Base-by-base conservation (phyloP, 2,113 vertebrate genomes). In the Eptesicus fuscus region DNA sequence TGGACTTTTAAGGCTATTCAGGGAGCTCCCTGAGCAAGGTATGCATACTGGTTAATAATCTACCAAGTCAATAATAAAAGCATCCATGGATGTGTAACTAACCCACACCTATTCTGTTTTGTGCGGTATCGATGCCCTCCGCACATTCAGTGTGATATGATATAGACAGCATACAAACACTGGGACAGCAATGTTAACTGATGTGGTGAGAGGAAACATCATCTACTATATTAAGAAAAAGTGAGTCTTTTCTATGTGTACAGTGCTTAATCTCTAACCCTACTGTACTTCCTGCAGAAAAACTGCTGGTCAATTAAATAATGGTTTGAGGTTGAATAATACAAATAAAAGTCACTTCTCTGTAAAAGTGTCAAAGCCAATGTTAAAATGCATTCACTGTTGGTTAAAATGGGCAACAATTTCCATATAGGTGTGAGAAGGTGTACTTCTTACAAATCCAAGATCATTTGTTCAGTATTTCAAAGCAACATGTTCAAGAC, bases 311-410 rank as follows among this genome's bases (percentile, higher is more conserved):
- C 11, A 32, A 23, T 65, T 59, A 88, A 90, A 96, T 25, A 53
- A 35, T 65, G 28, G 44, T 35, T 84, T 91, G 49, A 69, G 16
- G n/a, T 30, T 88, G 10, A 73, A 51, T 37, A 92, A 49, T 77
- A 90, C 20, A 80, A 44, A 80, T 14, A 87, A 44, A 93, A 93
- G 6, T 92, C 25, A 74, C 47, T 91, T 93, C 67, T 87, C 63
- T 63, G 25, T 76, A 69, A 73, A 53, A 11, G 7, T 30, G 49
- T 63, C 59, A 86, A 94, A 53, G 17, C 59, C 42, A 30, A 80
- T 65, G 69, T 94, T 35, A 92, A 78, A 86, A 79, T 42, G 76
- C 23, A 86, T 74, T 25, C 37, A 67, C 59, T 80, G 6, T 30
- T 40, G 40, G 37, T 70, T 61, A 92, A 76, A 83, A 77, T 25